A percentile compares a stretch with the other conserved stretches of the same genome.
Conservation (phyloP, 2,797 vertebrate genomes). For the Sardinella longiceps region DNA sequence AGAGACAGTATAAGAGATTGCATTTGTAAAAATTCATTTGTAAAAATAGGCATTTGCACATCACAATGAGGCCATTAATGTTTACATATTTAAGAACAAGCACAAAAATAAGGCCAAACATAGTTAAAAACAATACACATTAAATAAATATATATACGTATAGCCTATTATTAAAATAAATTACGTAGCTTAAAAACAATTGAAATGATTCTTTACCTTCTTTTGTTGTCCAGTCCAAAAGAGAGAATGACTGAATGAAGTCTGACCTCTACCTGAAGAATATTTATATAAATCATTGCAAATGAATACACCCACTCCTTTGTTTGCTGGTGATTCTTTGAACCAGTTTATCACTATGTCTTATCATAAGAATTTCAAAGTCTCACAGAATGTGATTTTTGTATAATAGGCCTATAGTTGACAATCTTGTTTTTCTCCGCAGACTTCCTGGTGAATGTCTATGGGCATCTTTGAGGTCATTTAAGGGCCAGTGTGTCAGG, state of each 20-base stretch:
- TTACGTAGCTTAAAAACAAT: too few species aligned
- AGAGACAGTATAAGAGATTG: not conserved
- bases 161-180: too few species aligned
- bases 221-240: not conserved
- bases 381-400: constrained; percentile 22
- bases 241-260: not conserved
- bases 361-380: constrained; percentile 24
- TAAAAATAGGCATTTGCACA: not conserved
- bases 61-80: not conserved
- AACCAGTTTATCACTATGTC: not conserved
- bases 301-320: constrained; percentile 10
- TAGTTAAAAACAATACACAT: too few species aligned
- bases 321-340: constrained; percentile 17
- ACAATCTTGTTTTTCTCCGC: constrained; percentile 12
- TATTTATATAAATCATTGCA: constrained; percentile 22
- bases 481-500: constrained; percentile 12
- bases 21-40: not conserved
- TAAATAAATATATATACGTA: too few species aligned
- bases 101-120: not conserved
- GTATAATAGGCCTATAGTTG: constrained; percentile 22
- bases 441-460: constrained; percentile 1
- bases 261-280: not conserved
- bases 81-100: not conserved
- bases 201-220: not conserved
- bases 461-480: constrained; percentile 17